phyloP scores from a whole-genome alignment of 1,140 invertebrate genomes.

The Cyclargus thomasi region DNA sequence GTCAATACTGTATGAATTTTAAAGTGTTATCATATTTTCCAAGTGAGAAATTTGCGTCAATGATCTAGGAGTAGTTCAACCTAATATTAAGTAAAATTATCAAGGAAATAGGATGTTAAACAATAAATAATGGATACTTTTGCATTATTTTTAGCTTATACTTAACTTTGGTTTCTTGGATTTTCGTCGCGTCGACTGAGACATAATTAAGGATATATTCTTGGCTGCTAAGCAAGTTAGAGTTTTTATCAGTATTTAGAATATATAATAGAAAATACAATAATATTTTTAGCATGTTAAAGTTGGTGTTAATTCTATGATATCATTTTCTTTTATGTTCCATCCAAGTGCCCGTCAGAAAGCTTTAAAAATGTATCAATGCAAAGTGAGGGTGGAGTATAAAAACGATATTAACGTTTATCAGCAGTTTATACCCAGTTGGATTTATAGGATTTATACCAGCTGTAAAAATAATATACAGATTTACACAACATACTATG shows the following conservation, averaged over 20 bases:
- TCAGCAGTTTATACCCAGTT: neutral
- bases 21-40: neutral
- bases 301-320: neutral
- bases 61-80: too few species aligned
- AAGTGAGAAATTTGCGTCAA: too few species aligned
- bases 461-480: neutral
- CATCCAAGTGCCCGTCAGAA: neutral
- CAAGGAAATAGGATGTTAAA: too few species aligned
- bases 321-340: neutral
- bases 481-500: neutral
- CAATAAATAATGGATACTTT: too few species aligned
- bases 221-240: too few species aligned
- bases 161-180: too few species aligned
- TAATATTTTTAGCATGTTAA: neutral
- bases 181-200: too few species aligned
- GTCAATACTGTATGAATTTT: constrained; percentile 18
- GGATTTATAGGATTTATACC: neutral
- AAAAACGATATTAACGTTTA: neutral
- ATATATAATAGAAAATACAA: too few species aligned
- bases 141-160: too few species aligned
- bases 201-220: too few species aligned
- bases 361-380: neutral
- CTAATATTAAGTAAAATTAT: too few species aligned
- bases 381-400: neutral
- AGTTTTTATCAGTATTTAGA: too few species aligned